Percentiles rank a stretch among this genome's conserved stretches.
Conservation (phyloP, 2,113 vertebrate genomes). For the Catharus minimus region DNA sequence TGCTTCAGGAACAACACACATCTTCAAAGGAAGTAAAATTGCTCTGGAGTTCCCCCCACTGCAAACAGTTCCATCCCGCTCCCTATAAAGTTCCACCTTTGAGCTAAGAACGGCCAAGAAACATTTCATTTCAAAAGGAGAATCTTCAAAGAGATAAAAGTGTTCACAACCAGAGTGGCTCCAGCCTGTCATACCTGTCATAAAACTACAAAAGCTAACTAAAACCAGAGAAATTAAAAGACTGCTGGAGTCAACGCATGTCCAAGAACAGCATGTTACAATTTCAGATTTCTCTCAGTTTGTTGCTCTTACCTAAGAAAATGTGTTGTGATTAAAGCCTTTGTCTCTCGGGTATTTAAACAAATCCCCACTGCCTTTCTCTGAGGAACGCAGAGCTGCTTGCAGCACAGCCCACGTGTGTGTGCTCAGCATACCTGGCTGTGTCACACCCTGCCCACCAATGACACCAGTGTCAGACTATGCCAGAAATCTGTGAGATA, state of each 20-base stretch:
- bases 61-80: background rate
- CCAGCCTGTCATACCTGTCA: slow-evolving; percentile 29
- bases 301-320: background rate
- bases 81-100: background rate
- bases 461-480: background rate
- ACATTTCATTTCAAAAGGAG: slow-evolving; percentile 44
- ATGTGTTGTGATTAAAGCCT: background rate
- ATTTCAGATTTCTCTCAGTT: background rate
- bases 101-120: background rate
- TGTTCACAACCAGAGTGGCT: background rate
- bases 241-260: background rate
- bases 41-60: background rate
- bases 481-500: background rate
- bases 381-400: background rate
- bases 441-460: background rate
- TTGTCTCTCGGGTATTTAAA: background rate
- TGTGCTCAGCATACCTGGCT: background rate
- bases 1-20: background rate
- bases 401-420: background rate
- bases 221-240: background rate
- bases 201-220: slow-evolving; percentile 4
- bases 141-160: slow-evolving; percentile 53
- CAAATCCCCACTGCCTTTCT: background rate
- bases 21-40: slow-evolving; percentile 23
- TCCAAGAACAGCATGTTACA: background rate